Evolutionary conservation across 2,888 invertebrate species (phyloP).

Genomic region (Blera fallax): DNA sequence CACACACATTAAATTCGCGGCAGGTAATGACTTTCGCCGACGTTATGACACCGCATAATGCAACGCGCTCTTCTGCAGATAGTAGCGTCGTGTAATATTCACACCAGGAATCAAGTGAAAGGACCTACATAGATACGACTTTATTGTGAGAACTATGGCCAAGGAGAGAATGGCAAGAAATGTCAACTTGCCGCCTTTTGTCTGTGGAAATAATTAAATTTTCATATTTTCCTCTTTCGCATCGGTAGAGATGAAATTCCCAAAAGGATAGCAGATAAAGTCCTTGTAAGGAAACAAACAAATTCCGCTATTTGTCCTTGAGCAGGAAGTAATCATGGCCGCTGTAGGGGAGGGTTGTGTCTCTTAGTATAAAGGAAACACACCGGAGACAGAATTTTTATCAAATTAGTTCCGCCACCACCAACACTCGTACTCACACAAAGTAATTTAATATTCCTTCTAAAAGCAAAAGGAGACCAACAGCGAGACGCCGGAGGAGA

Average conservation of each 20-base stretch:
- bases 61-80: constrained; percentile 14
- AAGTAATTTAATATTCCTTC: constrained; percentile 66
- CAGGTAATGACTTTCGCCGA: constrained; percentile 65
- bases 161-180: constrained; percentile 8
- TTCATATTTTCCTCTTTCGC: constrained; percentile 67
- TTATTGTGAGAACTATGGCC: not conserved
- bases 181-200: constrained; percentile 71
- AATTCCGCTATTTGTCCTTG: constrained; percentile 67
- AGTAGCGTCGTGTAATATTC: constrained; percentile 7
- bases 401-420: constrained; percentile 70
- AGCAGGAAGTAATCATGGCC: constrained; percentile 45
- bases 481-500: not conserved
- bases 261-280: constrained; percentile 56
- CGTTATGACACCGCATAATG: constrained; percentile 70
- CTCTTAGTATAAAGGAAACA: constrained; percentile 30
- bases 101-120: constrained; percentile 35
- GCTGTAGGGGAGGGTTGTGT: not conserved
- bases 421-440: constrained; percentile 9
- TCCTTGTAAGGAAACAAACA: constrained; percentile 61
- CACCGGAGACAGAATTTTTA: constrained; percentile 71
- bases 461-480: constrained; percentile 16
- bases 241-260: constrained; percentile 59
- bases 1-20: constrained; percentile 55
- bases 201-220: constrained; percentile 71
- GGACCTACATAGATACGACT: constrained; percentile 5